Evolutionary conservation across 2,113 vertebrate species (phyloP), one percentile per base, ranked within the genome.

Genomic region (Urocynchramus pylzowi): DNA sequence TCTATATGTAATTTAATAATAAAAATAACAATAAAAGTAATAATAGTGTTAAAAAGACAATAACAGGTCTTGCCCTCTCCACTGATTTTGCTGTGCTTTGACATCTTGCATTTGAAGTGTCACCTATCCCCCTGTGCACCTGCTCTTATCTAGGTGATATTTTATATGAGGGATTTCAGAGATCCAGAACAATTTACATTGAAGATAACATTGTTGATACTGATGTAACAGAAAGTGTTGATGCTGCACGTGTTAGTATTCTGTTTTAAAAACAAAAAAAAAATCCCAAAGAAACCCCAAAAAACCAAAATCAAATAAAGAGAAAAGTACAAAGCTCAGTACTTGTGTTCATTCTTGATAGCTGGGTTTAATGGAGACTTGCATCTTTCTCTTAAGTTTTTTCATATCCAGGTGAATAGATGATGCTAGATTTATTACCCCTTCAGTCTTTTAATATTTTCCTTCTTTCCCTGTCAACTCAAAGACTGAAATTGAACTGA

Each of bases 241-340:
- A 22, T 54, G 8, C 17, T 59, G 24, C 35, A 27, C 0, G 0
- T 44, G 7, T 63, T 76, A 41, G 16, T 45, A 37, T 54, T 39
- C 14, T 31, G 39, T 30, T 41, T 70, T 21, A 16, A 18, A 50
- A 45, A 37, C 17, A 44, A 22, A 21, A 15, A 56, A n/a, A 16
- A 23, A 16, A 33, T 2, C 54, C 53, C 24, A 26, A 21, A 22
- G 23, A n/a, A n/a, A 33, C 5, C 17, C 3, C 11, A 8, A 30
- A 69, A 16, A 42, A 65, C 12, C 4, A 49, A 75, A 17, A 78
- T 10, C 24, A 37, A 31, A 31, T 11, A n/a, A 37, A 39, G 28
- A 7, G 13, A 5, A 28, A 67, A 49, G 26, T 71, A 18, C 3
- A 42, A 18, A 30, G 7, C 9, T 77, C 22, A 87, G 41, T 30